Percentiles rank a stretch among this genome's conserved stretches.
phyloP scores from a whole-genome alignment of 2,888 invertebrate species.

The Argyresthia goedartella region DNA sequence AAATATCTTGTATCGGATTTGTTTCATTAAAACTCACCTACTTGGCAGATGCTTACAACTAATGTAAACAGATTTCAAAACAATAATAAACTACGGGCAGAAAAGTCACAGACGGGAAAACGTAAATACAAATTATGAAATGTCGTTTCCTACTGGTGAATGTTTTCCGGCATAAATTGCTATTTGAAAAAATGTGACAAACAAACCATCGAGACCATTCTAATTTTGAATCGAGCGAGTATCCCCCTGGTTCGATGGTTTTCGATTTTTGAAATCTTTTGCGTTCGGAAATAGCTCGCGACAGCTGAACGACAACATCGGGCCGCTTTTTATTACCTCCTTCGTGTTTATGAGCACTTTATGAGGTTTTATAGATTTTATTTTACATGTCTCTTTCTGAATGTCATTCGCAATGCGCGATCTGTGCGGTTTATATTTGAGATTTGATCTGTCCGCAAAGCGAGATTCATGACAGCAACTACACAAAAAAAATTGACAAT shows the following conservation, averaged over 20 bases:
- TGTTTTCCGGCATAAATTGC: too few relatives aligned
- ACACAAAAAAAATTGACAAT: slow-evolving; percentile 9
- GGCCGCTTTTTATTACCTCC: slow-evolving; percentile 62
- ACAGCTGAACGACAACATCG: slow-evolving; percentile 66
- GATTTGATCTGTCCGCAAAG: slow-evolving; percentile 19
- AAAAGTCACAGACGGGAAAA: too few relatives aligned
- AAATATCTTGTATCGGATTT: slow-evolving; percentile 11
- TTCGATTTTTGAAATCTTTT: slow-evolving; percentile 59
- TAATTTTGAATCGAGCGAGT: slow-evolving; percentile 49
- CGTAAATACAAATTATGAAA: too few relatives aligned
- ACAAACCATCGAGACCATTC: slow-evolving; percentile 17
- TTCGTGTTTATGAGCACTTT: slow-evolving; percentile 68
- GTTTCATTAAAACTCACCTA: slow-evolving; percentile 58
- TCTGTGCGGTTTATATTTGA: slow-evolving; percentile 46
- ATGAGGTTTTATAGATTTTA: slow-evolving; percentile 66
- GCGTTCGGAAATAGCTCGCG: slow-evolving; percentile 64
- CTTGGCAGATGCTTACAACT: slow-evolving; percentile 37
- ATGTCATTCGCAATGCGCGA: slow-evolving; percentile 46
- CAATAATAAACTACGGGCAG: neutral
- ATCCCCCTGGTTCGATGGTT: slow-evolving; percentile 50
- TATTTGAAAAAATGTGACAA: neutral
- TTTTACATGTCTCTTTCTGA: slow-evolving; percentile 52
- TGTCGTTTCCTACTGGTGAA: too few relatives aligned
- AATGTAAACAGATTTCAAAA: neutral
- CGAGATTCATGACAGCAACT: slow-evolving; percentile 25